Conservation (phyloP, 2,797 vertebrate species). For the Scolopax rusticola region DNA sequence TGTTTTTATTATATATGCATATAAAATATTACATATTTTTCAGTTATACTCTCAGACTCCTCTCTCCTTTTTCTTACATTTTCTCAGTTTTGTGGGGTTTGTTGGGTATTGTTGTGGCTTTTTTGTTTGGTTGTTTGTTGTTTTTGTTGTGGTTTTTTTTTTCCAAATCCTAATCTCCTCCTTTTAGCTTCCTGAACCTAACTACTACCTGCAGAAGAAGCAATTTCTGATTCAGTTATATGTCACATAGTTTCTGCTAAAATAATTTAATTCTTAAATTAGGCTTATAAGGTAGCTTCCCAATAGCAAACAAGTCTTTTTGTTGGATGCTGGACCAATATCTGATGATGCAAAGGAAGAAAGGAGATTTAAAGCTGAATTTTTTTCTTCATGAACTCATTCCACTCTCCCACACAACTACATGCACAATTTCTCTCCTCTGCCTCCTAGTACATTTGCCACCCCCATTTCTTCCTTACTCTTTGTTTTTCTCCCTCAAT, state of each 20-base stretch:
- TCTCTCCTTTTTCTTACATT: neutral
- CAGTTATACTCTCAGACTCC: neutral
- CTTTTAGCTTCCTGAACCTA: neutral
- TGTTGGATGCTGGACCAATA: constrained; percentile 10
- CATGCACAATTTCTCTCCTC: constrained; percentile 15
- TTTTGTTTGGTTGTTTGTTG: too few relatives aligned
- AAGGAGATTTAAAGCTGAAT: constrained; percentile 18
- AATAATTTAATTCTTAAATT: neutral
- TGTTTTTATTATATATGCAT: neutral
- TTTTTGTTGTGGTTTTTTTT: too few relatives aligned
- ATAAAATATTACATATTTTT: neutral
- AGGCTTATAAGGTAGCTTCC: constrained; percentile 14
- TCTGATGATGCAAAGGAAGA: constrained; percentile 19
- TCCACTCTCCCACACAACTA: neutral
- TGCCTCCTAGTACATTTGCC: constrained; percentile 12
- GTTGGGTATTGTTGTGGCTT: neutral
- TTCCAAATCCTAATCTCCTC: neutral
- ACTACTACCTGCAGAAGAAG: neutral
- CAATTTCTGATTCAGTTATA: neutral
- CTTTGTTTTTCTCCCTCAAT: neutral
- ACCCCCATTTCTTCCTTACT: neutral
- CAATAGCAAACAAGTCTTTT: neutral
- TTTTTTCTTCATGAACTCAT: constrained; percentile 5
- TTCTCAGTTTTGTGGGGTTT: neutral
- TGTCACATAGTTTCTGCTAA: neutral